These are phyloP conservation scores for Meriones unguiculatus DNA, from an alignment of 2,113 vertebrate species.

Conservation along the genomic window DNA sequence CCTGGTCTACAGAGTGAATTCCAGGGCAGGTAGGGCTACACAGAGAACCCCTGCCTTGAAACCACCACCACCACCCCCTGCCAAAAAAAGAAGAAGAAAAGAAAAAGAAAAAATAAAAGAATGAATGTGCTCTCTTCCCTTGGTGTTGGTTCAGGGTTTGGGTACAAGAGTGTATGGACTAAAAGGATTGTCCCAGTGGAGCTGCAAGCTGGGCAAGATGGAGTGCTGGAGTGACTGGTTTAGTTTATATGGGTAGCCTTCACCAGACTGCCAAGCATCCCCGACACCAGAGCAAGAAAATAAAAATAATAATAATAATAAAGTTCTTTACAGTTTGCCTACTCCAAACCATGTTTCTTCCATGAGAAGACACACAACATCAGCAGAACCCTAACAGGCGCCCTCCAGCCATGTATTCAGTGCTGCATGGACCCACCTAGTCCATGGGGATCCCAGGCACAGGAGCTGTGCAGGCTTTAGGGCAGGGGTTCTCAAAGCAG, in stretches of 20 bases:
- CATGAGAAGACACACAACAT: neutral
- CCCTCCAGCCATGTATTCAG: neutral
- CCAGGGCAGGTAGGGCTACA: neutral
- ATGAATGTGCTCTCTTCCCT: neutral
- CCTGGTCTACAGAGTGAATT: neutral
- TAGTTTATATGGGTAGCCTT: neutral
- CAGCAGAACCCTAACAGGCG: neutral
- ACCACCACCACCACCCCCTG: neutral
- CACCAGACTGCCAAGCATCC: neutral
- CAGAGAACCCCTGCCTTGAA: neutral
- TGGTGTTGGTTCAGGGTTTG: neutral
- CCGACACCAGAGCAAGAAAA: neutral
- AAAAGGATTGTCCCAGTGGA: neutral
- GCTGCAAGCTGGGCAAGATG: neutral
- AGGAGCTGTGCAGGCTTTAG: neutral
- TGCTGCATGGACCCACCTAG: neutral
- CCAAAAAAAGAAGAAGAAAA: fast-evolving
- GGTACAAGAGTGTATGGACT: neutral
- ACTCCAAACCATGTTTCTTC: neutral
- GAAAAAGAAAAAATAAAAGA: fast-evolving
- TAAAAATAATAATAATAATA: neutral
- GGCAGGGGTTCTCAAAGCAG: neutral
- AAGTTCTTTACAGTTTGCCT: neutral
- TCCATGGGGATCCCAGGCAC: neutral
- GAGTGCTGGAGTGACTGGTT: neutral